phyloP scores from a whole-genome alignment of 2,888 invertebrate genomes.

The Caenorhabditis angaria region DNA sequence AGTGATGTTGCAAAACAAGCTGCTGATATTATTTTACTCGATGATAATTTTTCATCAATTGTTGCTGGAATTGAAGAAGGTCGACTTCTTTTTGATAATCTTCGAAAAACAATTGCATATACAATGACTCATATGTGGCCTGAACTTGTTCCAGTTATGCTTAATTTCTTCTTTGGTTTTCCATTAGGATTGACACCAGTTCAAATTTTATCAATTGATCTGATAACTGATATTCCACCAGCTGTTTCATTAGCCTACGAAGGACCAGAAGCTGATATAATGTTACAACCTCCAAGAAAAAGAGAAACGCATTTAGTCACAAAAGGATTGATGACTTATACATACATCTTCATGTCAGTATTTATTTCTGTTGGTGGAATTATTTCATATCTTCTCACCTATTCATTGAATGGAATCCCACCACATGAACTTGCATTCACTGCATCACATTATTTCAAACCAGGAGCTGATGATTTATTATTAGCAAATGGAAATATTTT shows the following conservation, averaged over 20 bases:
- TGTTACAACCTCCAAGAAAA: conserved; percentile 64
- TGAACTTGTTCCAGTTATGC: conserved; percentile 67
- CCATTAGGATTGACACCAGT: conserved; percentile 65
- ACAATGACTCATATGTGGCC: conserved; percentile 67
- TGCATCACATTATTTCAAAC: conserved; percentile 41
- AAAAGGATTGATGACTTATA: conserved; percentile 62
- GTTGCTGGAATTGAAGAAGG: conserved; percentile 52
- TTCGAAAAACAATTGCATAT: conserved; percentile 62
- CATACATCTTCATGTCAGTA: conserved; percentile 66
- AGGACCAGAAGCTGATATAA: conserved; percentile 66
- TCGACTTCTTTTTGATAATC: conserved; percentile 50
- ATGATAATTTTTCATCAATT: conserved; percentile 60
- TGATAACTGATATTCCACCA: conserved; percentile 66
- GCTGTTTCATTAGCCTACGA: conserved; percentile 67
- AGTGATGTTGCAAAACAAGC: conserved; percentile 65
- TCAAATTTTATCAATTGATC: conserved; percentile 64
- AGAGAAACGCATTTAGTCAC: conserved; percentile 58
- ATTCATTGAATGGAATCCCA: conserved; percentile 47
- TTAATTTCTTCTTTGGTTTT: conserved; percentile 67
- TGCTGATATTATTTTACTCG: conserved; percentile 60
- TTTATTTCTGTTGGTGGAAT: conserved; percentile 60
- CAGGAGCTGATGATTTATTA: conserved; percentile 38
- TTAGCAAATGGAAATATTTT: conserved; percentile 26
- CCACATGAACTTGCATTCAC: conserved; percentile 46
- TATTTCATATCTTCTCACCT: conserved; percentile 46